Evolutionary conservation across 1,140 invertebrate species (phyloP), one percentile per base, ranked within the genome.

Genomic region (Aradophagus sp.): DNA sequence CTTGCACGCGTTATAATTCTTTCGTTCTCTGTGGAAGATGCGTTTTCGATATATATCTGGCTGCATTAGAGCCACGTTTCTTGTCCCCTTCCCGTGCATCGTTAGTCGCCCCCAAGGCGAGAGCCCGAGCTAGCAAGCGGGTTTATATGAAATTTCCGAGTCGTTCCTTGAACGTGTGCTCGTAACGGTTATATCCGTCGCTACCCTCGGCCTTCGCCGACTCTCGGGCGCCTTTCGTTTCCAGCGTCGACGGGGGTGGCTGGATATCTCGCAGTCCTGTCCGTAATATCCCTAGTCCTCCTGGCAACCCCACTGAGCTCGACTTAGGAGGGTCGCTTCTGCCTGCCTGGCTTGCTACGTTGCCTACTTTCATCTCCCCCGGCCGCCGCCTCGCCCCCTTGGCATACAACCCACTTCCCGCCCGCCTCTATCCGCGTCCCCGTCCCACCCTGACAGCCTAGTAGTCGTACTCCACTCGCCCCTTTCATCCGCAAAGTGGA

Each of bases 251-350:
- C n/a, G 53, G 73, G 68, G 56, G 63, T 68, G 73, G 77, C 53
- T 79, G 77, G 78, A 84, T 84, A 84, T 80, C 76, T 79, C 73
- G 68, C 62, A 73, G 76, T 80, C 73, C 77, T 78, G 73, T 80
- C 73, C 73, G 76, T 78, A 77, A 77, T 84, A 82, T 75, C 75
- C 74, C 77, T 75, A 66, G 67, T 71, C 68, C 76, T 75, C 70
- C 70, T 76, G 62, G 59, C 69, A 66, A 29, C 69, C 66, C 78
- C 76, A 78, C 77, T 70, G 75, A 70, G 74, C 73, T 63, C 70
- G 75, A 80, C 79, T 79, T 78, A 81, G 80, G 77, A 82, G 79
- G 82, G 79, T 80, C 66, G 70, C 69, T 65, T 53, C 70, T 69
- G 71, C 59, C 47, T 62, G 67, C 56, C 65, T 47, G 59, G 31